These are phyloP conservation scores for Pica pica DNA, from an alignment of 2,113 vertebrate species.

Conservation along the genomic window DNA sequence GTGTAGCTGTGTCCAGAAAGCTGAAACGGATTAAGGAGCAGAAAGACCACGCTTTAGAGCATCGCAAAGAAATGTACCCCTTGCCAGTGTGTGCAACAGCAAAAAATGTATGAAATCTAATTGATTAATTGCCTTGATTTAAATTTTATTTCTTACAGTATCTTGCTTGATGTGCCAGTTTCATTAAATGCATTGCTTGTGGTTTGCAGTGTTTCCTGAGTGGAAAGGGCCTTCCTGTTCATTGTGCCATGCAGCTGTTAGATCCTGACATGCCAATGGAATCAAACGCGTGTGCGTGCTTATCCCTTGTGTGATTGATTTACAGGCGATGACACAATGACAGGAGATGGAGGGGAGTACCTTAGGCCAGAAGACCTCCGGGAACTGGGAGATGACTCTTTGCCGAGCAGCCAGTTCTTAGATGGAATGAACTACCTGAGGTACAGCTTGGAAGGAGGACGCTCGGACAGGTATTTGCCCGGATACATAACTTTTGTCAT, in stretches of 20 bases:
- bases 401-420: constrained; percentile 92
- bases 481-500: accelerated
- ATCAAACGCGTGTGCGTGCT: background rate
- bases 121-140: background rate
- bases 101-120: background rate
- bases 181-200: constrained; percentile 15
- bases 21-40: background rate
- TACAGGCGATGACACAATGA: constrained; percentile 95
- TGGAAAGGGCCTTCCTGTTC: background rate
- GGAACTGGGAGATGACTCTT: constrained; percentile 94
- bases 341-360: constrained; percentile 94
- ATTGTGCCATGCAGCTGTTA: background rate
- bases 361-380: constrained; percentile 91
- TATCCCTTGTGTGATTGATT: background rate
- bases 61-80: background rate
- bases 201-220: constrained; percentile 15
- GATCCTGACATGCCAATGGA: background rate
- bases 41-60: background rate
- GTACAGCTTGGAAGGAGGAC: constrained; percentile 89
- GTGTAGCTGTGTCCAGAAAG: background rate
- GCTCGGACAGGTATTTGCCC: constrained; percentile 85
- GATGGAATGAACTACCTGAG: constrained; percentile 95
- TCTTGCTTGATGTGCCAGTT: background rate
- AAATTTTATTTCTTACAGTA: background rate
- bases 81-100: background rate